These are phyloP conservation scores for Malurus elegans DNA, from an alignment of 2,113 vertebrate species.

Conservation along the genomic window DNA sequence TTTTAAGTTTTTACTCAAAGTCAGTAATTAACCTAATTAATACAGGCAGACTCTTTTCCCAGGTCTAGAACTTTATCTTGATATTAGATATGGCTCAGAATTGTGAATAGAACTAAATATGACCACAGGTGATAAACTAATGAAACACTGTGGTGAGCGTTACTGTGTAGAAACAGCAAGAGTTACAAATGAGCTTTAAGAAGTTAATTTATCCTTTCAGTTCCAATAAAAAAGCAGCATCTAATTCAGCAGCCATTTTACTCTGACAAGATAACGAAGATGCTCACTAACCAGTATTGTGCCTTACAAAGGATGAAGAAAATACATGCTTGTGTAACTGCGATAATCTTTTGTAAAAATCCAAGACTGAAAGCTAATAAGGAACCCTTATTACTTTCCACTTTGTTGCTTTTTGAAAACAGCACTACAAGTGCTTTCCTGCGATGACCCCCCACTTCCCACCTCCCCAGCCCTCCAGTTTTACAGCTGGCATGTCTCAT, in stretches of 20 bases:
- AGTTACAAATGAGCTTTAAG: slow-evolving; percentile 12
- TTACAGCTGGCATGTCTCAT: neutral
- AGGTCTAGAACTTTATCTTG: neutral
- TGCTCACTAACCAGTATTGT: neutral
- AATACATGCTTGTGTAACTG: neutral
- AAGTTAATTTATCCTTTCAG: slow-evolving; percentile 39
- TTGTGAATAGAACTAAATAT: neutral
- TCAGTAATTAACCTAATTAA: neutral
- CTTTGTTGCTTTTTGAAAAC: slow-evolving; percentile 28
- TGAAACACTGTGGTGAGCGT: neutral
- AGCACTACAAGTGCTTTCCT: neutral
- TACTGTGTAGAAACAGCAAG: slow-evolving; percentile 18
- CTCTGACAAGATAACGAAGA: slow-evolving; percentile 19
- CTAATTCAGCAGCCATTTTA: slow-evolving; percentile 29
- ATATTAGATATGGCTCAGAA: neutral
- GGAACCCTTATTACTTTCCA: neutral
- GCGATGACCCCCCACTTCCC: neutral
- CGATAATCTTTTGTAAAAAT: neutral
- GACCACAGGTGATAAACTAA: neutral
- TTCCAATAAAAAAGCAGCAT: neutral
- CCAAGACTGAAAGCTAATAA: neutral
- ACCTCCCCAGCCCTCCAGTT: neutral
- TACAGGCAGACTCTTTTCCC: neutral
- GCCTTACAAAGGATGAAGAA: neutral
- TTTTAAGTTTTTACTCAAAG: neutral